Percentiles rank a stretch among this genome's conserved stretches.
These are phyloP conservation scores for Andrena fulva DNA, from an alignment of 2,888 invertebrate genomes.

Conservation along the genomic window DNA sequence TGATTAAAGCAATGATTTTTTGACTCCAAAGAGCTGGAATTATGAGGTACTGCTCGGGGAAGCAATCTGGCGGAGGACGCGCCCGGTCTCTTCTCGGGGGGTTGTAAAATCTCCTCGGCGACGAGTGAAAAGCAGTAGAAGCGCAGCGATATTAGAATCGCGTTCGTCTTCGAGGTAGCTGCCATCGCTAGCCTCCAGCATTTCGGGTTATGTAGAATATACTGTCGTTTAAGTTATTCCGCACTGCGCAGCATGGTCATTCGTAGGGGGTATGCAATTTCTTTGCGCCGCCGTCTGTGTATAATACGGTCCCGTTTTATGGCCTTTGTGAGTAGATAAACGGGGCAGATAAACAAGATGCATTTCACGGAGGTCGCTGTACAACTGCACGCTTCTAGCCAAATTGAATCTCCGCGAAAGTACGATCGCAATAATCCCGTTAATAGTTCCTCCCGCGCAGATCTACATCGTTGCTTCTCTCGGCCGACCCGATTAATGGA, in stretches of 20 bases:
- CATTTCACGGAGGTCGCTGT: neutral
- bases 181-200: neutral
- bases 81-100: neutral
- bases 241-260: slow-evolving; percentile 6
- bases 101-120: neutral
- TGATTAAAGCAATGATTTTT: slow-evolving; percentile 58
- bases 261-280: slow-evolving; percentile 23
- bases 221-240: slow-evolving; percentile 43
- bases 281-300: slow-evolving; percentile 22
- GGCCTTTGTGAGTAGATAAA: slow-evolving; percentile 17
- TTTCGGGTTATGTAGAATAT: slow-evolving; percentile 12
- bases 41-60: neutral
- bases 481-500: neutral
- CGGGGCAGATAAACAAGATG: slow-evolving; percentile 35
- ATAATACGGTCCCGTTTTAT: slow-evolving; percentile 29
- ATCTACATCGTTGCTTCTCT: too few relatives aligned
- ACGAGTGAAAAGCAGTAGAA: too few relatives aligned
- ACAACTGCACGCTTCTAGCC: neutral
- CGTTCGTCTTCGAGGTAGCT: neutral
- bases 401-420: slow-evolving; percentile 15
- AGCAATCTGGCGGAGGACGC: neutral
- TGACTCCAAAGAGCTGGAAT: slow-evolving; percentile 25
- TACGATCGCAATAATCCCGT: slow-evolving; percentile 15
- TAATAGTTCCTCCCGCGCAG: neutral
- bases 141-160: neutral